Percentiles rank a stretch among this genome's conserved stretches.
Conservation (phyloP, 2,113 vertebrate species). For the Pedionomus torquatus region DNA sequence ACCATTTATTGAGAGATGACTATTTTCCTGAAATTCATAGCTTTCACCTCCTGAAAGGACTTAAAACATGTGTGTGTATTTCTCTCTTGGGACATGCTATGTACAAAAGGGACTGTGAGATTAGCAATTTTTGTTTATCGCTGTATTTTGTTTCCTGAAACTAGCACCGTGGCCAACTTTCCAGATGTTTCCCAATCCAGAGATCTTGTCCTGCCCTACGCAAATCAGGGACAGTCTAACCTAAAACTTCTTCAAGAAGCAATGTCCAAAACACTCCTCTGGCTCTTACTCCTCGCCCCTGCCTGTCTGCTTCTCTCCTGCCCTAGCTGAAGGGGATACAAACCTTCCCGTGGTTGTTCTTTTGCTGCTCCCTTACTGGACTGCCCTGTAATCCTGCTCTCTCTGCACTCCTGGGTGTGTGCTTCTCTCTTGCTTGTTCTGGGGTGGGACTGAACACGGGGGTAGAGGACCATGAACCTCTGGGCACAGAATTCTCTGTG, state of each 20-base stretch:
- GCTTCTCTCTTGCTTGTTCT: accelerated
- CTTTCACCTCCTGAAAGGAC: not conserved
- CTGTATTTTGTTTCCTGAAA: not conserved
- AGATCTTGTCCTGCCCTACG: not conserved
- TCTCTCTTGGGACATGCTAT: not conserved
- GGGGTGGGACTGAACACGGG: not conserved
- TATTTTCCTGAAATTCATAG: not conserved
- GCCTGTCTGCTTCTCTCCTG: not conserved
- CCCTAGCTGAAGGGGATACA: too few relatives aligned
- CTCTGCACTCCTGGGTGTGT: accelerated
- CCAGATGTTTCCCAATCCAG: not conserved
- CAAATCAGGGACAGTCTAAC: not conserved
- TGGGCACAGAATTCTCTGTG: not conserved
- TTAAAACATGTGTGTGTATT: not conserved
- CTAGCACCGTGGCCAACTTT: not conserved
- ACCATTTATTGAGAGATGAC: not conserved
- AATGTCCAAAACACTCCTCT: not conserved
- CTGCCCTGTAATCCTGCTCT: accelerated
- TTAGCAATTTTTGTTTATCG: not conserved
- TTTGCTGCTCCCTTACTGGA: not conserved
- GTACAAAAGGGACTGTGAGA: not conserved
- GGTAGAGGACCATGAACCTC: not conserved
- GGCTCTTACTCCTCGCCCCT: not conserved
- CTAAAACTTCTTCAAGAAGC: not conserved
- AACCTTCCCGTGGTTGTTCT: not conserved